These are phyloP conservation scores for Amphipoea oculea DNA, from an alignment of 2,888 invertebrate genomes.

Conservation along the genomic window DNA sequence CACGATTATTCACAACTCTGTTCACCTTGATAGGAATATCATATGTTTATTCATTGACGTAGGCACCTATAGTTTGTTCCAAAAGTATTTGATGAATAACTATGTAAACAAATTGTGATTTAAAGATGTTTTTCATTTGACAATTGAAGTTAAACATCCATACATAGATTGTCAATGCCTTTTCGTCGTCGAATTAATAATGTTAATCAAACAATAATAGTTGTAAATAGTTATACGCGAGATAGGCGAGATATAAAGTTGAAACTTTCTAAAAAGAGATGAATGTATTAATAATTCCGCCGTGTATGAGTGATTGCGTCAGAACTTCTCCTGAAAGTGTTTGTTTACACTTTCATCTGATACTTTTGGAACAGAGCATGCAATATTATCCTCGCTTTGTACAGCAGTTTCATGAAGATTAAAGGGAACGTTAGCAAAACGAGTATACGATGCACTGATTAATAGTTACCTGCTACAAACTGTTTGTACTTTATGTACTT, in stretches of 20 bases:
- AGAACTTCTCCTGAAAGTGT: background rate
- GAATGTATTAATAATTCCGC: background rate
- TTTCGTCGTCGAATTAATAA: background rate
- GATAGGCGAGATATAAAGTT: no score
- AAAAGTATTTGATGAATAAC: background rate
- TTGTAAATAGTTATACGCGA: background rate
- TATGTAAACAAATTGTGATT: background rate
- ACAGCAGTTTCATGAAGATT: constrained; percentile 11
- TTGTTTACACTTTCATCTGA: background rate
- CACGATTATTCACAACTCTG: no score
- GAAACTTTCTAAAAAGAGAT: background rate
- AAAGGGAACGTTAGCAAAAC: background rate
- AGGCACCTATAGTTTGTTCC: background rate
- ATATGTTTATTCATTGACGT: background rate
- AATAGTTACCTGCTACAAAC: background rate
- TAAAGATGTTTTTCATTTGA: background rate
- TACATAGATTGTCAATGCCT: no score
- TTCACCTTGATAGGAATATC: no score
- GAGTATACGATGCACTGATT: background rate
- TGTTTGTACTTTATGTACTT: background rate
- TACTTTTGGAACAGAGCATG: background rate
- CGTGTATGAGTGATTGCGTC: background rate
- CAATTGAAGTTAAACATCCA: background rate
- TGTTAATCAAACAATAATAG: background rate
- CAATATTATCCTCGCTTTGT: background rate